A percentile compares a stretch with the other conserved stretches of the same genome.
Evolutionary conservation across 2,113 vertebrate genomes (phyloP).

Genomic region (Lethenteron reissneri): DNA sequence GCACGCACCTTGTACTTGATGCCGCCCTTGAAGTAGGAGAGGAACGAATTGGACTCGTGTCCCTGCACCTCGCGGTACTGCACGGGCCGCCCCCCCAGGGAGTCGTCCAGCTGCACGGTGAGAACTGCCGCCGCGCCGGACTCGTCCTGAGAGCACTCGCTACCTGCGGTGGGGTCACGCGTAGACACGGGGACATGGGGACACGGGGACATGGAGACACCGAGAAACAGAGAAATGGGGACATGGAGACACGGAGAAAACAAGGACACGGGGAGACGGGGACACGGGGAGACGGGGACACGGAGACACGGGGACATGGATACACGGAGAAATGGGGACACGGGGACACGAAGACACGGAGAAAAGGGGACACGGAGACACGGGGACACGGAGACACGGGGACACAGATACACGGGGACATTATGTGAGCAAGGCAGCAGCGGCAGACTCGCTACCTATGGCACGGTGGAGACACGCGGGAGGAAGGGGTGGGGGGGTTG

Average conservation of each 20-base stretch:
- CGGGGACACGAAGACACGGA: too few species aligned
- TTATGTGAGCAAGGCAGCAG: too few species aligned
- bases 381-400: not conserved
- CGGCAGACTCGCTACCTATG: too few species aligned
- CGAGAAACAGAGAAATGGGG: not conserved
- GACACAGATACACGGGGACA: too few species aligned
- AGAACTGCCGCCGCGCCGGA: slow-evolving; percentile 52
- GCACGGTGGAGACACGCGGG: too few species aligned
- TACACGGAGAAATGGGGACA: too few species aligned
- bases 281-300: too few species aligned
- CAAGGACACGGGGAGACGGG: not conserved
- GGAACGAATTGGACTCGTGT: slow-evolving; percentile 44
- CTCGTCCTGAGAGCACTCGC: slow-evolving; percentile 47
- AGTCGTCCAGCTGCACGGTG: slow-evolving; percentile 45
- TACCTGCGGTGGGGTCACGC: slow-evolving; percentile 21
- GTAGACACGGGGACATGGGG: too few species aligned
- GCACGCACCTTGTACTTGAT: slow-evolving; percentile 54
- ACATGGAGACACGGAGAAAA: not conserved
- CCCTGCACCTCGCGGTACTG: slow-evolving; percentile 58
- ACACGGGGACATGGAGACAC: too few species aligned
- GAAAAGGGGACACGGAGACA: too few species aligned
- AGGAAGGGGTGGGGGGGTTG: too few species aligned
- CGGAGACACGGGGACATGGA: not conserved
- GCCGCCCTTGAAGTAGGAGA: slow-evolving; percentile 49
- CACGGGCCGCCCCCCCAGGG: slow-evolving; percentile 41